Evolutionary conservation across 1,140 invertebrate genomes (phyloP).

Genomic region (Cydia fagiglandana): DNA sequence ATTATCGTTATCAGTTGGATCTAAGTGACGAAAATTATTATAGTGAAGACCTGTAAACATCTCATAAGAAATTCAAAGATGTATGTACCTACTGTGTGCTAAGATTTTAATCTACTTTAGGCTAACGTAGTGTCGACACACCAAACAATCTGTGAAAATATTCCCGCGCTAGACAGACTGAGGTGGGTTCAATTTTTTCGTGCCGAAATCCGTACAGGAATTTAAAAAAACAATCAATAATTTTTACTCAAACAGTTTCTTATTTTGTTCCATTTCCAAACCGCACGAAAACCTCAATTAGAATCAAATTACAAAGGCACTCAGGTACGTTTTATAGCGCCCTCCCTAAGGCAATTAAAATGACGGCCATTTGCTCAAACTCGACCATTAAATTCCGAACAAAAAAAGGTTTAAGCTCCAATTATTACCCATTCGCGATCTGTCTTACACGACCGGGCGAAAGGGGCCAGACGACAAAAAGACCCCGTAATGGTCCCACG

Average conservation of each 20-base stretch:
- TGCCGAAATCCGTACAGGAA: too few relatives aligned
- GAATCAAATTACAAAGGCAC: slow-evolving; percentile 5
- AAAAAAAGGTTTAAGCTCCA: slow-evolving; percentile 53
- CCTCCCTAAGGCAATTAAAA: slow-evolving; percentile 18
- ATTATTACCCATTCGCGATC: slow-evolving; percentile 61
- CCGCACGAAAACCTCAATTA: slow-evolving; percentile 26
- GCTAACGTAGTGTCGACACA: too few relatives aligned
- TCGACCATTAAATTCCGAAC: slow-evolving; percentile 37
- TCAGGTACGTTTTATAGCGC: slow-evolving; percentile 13
- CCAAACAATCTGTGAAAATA: too few relatives aligned
- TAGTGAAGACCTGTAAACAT: too few relatives aligned
- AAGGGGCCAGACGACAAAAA: slow-evolving; percentile 49
- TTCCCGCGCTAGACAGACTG: too few relatives aligned
- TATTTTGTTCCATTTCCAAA: neutral
- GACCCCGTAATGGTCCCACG: slow-evolving; percentile 52
- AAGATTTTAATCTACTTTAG: too few relatives aligned
- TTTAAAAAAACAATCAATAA: too few relatives aligned
- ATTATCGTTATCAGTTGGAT: too few relatives aligned
- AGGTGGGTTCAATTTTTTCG: too few relatives aligned
- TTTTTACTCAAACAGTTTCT: neutral
- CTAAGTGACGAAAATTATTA: too few relatives aligned
- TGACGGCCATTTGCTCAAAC: slow-evolving; percentile 13
- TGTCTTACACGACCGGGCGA: slow-evolving; percentile 48
- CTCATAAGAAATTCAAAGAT: too few relatives aligned
- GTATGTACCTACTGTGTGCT: too few relatives aligned